phyloP scores from a whole-genome alignment of 2,113 vertebrate genomes.

The Rallus limicola region DNA sequence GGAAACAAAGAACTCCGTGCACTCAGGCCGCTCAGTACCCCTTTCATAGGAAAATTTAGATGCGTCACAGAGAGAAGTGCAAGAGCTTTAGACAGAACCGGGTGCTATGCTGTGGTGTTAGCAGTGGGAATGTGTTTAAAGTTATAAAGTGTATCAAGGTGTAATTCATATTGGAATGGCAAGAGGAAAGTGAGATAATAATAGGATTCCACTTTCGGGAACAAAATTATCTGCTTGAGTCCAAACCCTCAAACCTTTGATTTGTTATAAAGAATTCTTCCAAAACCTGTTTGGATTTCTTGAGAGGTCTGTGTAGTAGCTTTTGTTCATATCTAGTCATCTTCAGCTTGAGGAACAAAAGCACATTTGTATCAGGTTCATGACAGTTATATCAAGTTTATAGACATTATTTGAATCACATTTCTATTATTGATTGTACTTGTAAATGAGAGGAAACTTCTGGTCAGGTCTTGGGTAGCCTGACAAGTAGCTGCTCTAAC shows the following conservation, averaged over 20 bases:
- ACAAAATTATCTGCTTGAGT: not conserved
- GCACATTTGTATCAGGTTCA: accelerated
- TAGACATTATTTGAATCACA: not conserved
- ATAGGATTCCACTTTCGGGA: not conserved
- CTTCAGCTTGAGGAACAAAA: accelerated
- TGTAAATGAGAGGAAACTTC: not conserved
- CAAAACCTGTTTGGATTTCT: not conserved
- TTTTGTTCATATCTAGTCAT: not conserved
- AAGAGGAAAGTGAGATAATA: not conserved
- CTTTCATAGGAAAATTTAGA: not conserved
- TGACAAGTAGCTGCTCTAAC: not conserved
- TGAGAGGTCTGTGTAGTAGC: not conserved
- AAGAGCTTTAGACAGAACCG: not conserved
- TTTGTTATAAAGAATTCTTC: not conserved
- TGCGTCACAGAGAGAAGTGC: accelerated
- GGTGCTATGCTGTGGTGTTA: accelerated
- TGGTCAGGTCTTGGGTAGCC: not conserved
- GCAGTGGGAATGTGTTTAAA: not conserved
- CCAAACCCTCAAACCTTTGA: not conserved
- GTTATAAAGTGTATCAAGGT: not conserved
- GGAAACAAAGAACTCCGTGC: not conserved
- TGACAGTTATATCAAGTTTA: not conserved
- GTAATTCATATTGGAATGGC: not conserved
- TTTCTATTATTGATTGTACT: not conserved
- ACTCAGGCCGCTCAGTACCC: not conserved